Percentiles rank a stretch among this genome's conserved stretches.
Conservation (phyloP, 2,888 invertebrate genomes). For the Julus scanicus region DNA sequence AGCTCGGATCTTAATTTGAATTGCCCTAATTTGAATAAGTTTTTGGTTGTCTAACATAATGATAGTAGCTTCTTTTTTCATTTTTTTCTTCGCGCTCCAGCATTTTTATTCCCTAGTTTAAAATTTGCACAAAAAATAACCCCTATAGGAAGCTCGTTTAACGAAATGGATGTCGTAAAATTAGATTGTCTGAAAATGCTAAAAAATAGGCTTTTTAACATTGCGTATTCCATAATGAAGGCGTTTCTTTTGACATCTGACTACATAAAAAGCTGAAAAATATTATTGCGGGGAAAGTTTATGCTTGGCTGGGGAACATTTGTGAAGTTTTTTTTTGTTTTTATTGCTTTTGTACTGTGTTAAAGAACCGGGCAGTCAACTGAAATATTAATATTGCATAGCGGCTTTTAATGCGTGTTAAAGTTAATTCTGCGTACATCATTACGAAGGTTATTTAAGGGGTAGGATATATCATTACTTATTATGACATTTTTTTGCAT, state of each 20-base stretch:
- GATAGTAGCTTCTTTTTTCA: not conserved
- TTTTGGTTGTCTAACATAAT: not conserved
- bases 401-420: conserved; percentile 21
- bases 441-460: not conserved
- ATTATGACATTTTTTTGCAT: not conserved
- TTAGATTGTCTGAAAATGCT: conserved; percentile 28
- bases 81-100: not conserved
- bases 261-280: not conserved
- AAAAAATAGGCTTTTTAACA: conserved; percentile 4
- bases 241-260: conserved; percentile 12
- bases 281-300: not conserved
- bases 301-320: conserved; percentile 28
- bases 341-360: not conserved
- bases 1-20: not conserved
- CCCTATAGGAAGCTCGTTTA: conserved; percentile 12
- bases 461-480: not conserved
- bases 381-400: conserved; percentile 2
- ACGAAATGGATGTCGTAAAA: conserved; percentile 28
- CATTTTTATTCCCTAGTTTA: not conserved
- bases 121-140: not conserved
- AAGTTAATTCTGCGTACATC: not conserved
- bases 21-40: conserved; percentile 9
- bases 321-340: conserved; percentile 1
- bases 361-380: not conserved
- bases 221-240: conserved; percentile 22